Base-by-base conservation (phyloP, 1,140 invertebrate genomes). In the Papilio machaon region DNA sequence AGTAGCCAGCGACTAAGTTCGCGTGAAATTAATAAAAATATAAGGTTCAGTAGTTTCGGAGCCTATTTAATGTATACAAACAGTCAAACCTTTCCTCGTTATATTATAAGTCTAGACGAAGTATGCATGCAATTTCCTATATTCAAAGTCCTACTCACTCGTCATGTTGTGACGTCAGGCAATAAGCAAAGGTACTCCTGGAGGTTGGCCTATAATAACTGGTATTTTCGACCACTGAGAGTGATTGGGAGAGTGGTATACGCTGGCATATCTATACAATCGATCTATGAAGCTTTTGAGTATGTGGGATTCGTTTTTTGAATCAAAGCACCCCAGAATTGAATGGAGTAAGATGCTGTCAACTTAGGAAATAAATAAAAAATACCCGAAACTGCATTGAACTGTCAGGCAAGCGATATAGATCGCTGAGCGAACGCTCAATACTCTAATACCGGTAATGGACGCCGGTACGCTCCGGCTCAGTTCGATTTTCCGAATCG, bases 361-460 rank as follows among this genome's bases (percentile, higher is more conserved):
- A 47, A 17, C n/a, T n/a, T 75, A 23, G 8, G 17, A 30, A n/a
- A 75, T 75, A 75, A 23, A 75, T 47, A 75, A 75, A 75, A 47
- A 75, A 35, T 67, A 75, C n/a, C 73, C 46, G 19, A 75, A 75
- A 75, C 73, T 47, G 73, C 73, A 75, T 52, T 73, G 35, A 73
- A 9, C 70, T 38, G 70, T 7, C 9, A 43, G 73, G 13, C 46
- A 47, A 30, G 47, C 73, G 73, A 75, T 75, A 75, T 47, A 49
- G 73, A 75, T 75, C 84, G 75, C 89, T 89, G 86, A 80, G 58
- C 86, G 85, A 83, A 83, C 84, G 85, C 86, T 84, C 87, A 87
- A 87, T 88, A 87, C 85, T 86, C 88, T 93, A 93, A 93, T 92
- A 90, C 88, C 87, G 88, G 91, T 93, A 93, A 93, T 93, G 92